Evolutionary conservation across 1,140 invertebrate species (phyloP), one percentile per base, ranked within the genome.

Genomic region (Atta colombica): DNA sequence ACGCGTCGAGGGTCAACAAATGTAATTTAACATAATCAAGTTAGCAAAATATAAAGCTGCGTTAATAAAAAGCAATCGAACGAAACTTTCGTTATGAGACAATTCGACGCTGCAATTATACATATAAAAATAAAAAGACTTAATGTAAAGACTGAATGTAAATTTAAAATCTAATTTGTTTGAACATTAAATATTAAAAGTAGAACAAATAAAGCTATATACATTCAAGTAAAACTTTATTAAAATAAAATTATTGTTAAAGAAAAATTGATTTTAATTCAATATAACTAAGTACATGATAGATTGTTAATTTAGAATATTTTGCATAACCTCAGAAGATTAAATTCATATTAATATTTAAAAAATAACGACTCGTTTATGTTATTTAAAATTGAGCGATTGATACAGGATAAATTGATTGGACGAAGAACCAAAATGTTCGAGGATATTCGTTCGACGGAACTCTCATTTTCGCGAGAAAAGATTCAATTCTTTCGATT

Each of bases 401-500:
- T 21, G 39, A 31, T 2, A 16, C 1, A 7, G 25, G 2, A 60
- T 77, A 3, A 74, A 77, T 39, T 63, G 4, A 77, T 31, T n/a
- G 5, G 16, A n/a, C 39, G 3, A 51, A 3, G 31, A 18, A n/a
- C 18, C 0, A 6, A 69, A 39, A 69, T 39, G 14, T 55, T 2
- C 31, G 65, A n/a, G 2, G 55, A 45, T 7, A 21, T 39, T 53
- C 6, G 14, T 80, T 39, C 18, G 31, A 39, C 8, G 14, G 25
- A 58, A 35, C 14, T 82, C 10, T 74, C 2, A 25, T 74, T 82
- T 60, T 28, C 12, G 35, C 35, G 21, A 39, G 21, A 4, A 31
- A 51, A 51, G 61, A 49, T 14, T 51, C 25, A 49, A 66, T 81
- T 81, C 55, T 21, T 82, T 74, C 68, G 85, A 90, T 88, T 72